Conservation (phyloP, 2,888 invertebrate species). For the Phrixothrix hirtus region DNA sequence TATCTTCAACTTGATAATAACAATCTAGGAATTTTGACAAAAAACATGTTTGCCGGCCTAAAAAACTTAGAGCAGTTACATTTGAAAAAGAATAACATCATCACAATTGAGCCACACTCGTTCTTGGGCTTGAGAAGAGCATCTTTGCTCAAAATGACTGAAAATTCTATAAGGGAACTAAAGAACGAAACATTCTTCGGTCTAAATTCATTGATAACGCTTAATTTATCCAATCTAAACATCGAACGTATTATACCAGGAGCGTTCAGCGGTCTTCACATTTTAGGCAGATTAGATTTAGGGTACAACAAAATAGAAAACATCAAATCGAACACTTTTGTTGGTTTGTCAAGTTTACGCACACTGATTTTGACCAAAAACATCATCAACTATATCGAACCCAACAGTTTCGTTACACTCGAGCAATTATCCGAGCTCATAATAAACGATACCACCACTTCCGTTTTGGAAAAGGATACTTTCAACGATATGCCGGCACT, state of each 20-base stretch:
- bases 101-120: neutral
- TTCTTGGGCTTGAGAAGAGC: neutral
- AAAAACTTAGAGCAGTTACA: neutral
- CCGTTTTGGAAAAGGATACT: neutral
- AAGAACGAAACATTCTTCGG: neutral
- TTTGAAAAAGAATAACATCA: neutral
- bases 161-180: neutral
- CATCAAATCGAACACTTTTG: neutral
- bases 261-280: neutral
- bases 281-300: neutral
- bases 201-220: neutral
- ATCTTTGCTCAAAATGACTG: neutral
- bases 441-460: neutral
- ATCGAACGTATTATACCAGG: neutral
- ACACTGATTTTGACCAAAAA: neutral
- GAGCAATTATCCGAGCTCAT: neutral
- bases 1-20: slow-evolving; percentile 3
- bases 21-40: neutral
- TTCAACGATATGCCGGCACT: neutral
- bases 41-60: slow-evolving; percentile 1
- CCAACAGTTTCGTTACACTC: neutral
- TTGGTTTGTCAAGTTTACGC: neutral
- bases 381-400: neutral
- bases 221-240: neutral
- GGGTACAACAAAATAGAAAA: slow-evolving; percentile 1